Evolutionary conservation across 2,797 vertebrate species (phyloP).

Genomic region (Notolepis coatsorum): DNA sequence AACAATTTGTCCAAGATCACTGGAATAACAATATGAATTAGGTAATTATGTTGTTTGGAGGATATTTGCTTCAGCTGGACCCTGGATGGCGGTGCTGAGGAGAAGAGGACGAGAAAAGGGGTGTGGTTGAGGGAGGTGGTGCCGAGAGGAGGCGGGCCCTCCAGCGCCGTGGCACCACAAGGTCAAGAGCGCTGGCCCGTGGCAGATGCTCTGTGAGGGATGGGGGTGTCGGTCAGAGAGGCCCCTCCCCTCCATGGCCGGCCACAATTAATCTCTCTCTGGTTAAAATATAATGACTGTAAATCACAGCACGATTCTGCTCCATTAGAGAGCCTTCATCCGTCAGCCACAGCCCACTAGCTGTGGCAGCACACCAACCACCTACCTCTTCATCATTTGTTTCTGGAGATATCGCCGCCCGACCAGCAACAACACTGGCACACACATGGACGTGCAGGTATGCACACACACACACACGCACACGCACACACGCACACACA

Average conservation of each 20-base stretch:
- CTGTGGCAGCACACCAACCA: conserved; percentile 58
- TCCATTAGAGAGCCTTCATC: conserved; percentile 73
- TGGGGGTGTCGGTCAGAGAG: conserved; percentile 65
- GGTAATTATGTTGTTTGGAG: conserved; percentile 50
- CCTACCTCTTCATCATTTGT: conserved; percentile 63
- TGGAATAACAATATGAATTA: conserved; percentile 36
- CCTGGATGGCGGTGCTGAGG: conserved; percentile 29
- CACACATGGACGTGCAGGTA: not conserved
- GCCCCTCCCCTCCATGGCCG: conserved; percentile 62
- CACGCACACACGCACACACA: not conserved
- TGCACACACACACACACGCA: not conserved
- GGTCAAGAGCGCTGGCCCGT: conserved; percentile 36
- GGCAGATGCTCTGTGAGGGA: conserved; percentile 64
- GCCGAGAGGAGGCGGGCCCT: conserved; percentile 22
- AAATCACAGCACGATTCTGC: conserved; percentile 77
- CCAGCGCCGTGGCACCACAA: no score
- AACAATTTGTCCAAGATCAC: conserved; percentile 31
- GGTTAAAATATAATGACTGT: conserved; percentile 82
- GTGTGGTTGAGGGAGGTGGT: not conserved
- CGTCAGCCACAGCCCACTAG: conserved; percentile 72
- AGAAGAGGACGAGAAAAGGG: not conserved
- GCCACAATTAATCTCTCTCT: conserved; percentile 78
- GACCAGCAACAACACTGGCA: not conserved
- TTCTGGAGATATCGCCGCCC: conserved; percentile 45
- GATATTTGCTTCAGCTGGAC: conserved; percentile 39